Evolutionary conservation across 2,113 vertebrate species (phyloP).

Genomic region (Planiliza haematocheilus): DNA sequence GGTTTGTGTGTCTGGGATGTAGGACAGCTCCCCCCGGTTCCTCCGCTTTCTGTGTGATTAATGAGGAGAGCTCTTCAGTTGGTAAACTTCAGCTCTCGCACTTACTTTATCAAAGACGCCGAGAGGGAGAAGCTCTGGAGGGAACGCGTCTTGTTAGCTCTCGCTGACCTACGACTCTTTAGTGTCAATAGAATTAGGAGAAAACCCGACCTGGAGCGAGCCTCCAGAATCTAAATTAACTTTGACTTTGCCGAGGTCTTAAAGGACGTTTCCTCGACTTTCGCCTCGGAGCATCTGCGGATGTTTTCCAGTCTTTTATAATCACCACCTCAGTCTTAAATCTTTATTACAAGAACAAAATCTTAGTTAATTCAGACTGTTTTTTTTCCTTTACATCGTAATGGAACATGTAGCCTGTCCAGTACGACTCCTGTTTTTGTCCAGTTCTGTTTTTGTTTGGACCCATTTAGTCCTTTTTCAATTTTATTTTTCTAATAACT

Average conservation of each 20-base stretch:
- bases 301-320: too few species aligned
- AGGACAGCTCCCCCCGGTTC: slow-evolving; percentile 78
- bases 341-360: too few species aligned
- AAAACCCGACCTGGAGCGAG: slow-evolving; percentile 17
- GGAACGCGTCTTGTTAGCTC: slow-evolving; percentile 42
- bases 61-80: slow-evolving; percentile 68
- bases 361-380: too few species aligned
- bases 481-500: too few species aligned
- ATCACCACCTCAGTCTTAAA: too few species aligned
- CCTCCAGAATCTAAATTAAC: slow-evolving; percentile 54
- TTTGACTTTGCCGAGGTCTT: slow-evolving; percentile 47
- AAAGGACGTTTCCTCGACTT: background rate
- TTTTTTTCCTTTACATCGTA: too few species aligned
- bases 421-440: too few species aligned
- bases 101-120: slow-evolving; percentile 65
- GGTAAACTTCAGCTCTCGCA: slow-evolving; percentile 49
- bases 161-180: slow-evolving; percentile 42
- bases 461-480: too few species aligned
- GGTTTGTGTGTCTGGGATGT: slow-evolving; percentile 62
- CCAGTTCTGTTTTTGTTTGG: too few species aligned
- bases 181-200: slow-evolving; percentile 43
- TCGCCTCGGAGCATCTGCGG: too few species aligned
- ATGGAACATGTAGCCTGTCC: too few species aligned
- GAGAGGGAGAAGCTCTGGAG: slow-evolving; percentile 30
- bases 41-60: slow-evolving; percentile 74